Evolutionary conservation across 1,140 invertebrate genomes (phyloP).

Genomic region (Mactra quadrangularis): DNA sequence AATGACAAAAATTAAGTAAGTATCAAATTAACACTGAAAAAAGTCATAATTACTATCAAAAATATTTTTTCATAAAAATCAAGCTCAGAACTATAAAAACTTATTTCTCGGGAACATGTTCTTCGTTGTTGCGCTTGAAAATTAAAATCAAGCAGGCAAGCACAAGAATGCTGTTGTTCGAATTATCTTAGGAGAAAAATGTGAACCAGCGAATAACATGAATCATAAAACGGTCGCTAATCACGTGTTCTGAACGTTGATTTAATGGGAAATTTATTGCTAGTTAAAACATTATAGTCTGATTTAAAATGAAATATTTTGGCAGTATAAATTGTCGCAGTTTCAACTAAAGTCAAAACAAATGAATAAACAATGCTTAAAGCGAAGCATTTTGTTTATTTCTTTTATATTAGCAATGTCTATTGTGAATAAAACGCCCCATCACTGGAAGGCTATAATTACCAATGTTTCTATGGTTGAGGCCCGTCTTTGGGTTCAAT

Average conservation of each 20-base stretch:
- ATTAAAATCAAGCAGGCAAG: too few relatives aligned
- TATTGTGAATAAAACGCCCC: conserved; percentile 41
- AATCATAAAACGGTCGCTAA: too few relatives aligned
- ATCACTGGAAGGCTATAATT: conserved; percentile 12
- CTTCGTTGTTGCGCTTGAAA: too few relatives aligned
- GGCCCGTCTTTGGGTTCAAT: conserved; percentile 38
- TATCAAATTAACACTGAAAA: too few relatives aligned
- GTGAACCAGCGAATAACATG: too few relatives aligned
- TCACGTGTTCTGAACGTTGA: background rate
- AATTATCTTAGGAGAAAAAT: too few relatives aligned
- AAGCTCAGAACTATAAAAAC: too few relatives aligned
- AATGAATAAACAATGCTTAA: conserved; percentile 49
- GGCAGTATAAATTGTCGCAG: conserved; percentile 50
- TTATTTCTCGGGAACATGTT: too few relatives aligned
- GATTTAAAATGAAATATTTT: conserved; percentile 48
- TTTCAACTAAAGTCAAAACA: conserved; percentile 43
- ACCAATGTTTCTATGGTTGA: background rate
- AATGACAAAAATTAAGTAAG: too few relatives aligned
- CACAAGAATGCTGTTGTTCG: too few relatives aligned
- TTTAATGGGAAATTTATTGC: conserved; percentile 49
- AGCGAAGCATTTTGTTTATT: conserved; percentile 38
- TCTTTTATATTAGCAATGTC: conserved; percentile 13
- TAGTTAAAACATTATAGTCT: conserved; percentile 25
- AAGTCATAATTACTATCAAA: too few relatives aligned
- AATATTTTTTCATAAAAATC: too few relatives aligned